phyloP scores from a whole-genome alignment of 1,140 invertebrate species.

The Rhagoletis pomonella region DNA sequence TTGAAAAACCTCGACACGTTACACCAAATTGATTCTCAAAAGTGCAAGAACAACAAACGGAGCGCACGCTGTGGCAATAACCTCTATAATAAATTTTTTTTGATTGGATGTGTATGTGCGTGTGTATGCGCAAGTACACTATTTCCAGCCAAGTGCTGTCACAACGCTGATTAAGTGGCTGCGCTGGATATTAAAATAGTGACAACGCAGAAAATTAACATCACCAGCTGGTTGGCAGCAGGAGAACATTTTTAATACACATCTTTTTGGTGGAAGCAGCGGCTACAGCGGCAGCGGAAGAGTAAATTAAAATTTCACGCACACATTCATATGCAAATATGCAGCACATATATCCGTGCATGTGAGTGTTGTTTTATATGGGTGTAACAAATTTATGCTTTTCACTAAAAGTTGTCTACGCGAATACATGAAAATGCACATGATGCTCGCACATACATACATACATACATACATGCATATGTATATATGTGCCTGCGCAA shows the following conservation, averaged over 20 bases:
- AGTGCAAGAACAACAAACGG: conserved; percentile 10
- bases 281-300: background rate
- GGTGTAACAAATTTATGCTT: background rate
- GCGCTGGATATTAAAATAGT: conserved; percentile 30
- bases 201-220: conserved; percentile 30
- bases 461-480: background rate
- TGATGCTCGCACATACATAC: background rate
- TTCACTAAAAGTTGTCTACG: background rate
- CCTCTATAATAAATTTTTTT: background rate
- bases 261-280: background rate
- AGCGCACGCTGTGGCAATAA: background rate
- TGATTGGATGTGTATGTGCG: background rate
- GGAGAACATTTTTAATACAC: background rate
- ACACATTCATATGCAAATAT: background rate
- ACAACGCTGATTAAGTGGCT: conserved; percentile 41
- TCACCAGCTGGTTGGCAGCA: background rate
- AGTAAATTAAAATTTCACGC: conserved; percentile 26
- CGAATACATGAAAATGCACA: background rate
- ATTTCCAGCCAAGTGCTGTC: background rate
- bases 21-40: background rate
- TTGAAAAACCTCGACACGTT: background rate
- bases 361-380: background rate
- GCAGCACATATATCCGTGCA: background rate
- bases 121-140: background rate
- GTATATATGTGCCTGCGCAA: background rate